Conservation (phyloP, 2,797 vertebrate species). For the Bradypus variegatus region DNA sequence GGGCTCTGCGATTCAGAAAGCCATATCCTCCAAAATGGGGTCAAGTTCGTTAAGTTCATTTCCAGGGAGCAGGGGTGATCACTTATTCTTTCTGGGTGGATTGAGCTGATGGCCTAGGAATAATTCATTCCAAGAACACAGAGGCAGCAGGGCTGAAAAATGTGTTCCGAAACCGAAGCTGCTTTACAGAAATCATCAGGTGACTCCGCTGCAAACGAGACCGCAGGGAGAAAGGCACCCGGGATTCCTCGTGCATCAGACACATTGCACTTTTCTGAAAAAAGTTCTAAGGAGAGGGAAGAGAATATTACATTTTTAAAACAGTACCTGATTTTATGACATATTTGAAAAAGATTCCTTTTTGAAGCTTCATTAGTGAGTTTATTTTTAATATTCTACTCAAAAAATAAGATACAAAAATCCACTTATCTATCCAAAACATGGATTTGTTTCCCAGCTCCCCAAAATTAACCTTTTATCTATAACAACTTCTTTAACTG, state of each 20-base stretch:
- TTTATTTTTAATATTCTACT: neutral
- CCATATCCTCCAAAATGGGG: neutral
- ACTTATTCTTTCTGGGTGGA: neutral
- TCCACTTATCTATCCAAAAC: neutral
- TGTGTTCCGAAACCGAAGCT: neutral
- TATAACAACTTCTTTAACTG: slow-evolving; percentile 53
- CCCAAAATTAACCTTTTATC: neutral
- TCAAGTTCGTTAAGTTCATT: neutral
- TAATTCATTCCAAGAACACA: neutral
- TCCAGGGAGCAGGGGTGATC: neutral
- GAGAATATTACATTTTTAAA: neutral
- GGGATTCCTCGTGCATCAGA: too few species aligned
- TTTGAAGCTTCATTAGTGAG: neutral
- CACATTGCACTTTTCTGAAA: neutral
- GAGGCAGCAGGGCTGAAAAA: neutral
- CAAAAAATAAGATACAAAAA: neutral
- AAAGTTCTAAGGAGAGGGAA: neutral
- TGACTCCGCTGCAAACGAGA: neutral
- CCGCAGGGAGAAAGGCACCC: too few species aligned
- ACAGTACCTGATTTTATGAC: neutral
- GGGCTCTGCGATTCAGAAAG: neutral
- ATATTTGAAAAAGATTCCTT: slow-evolving; percentile 11
- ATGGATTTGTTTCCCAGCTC: neutral
- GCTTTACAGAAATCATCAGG: neutral
- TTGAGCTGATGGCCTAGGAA: neutral